Evolutionary conservation across 2,797 vertebrate species (phyloP).

Genomic region (Zenarchopterus dispar): DNA sequence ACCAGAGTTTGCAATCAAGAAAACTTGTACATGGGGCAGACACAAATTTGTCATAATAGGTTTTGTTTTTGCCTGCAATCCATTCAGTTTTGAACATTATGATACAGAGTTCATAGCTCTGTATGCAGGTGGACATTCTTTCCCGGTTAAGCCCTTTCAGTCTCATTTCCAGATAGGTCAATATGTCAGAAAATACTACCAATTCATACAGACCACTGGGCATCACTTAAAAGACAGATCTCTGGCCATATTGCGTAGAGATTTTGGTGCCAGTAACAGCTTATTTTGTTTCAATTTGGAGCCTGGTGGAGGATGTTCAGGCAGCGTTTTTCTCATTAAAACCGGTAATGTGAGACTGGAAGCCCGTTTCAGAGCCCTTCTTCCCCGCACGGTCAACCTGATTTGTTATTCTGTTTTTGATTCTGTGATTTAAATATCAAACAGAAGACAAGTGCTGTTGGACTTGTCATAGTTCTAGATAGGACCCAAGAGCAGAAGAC

Average conservation of each 20-base stretch:
- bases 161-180: background rate
- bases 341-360: background rate
- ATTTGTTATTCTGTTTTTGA: constrained; percentile 2
- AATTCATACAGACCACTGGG: background rate
- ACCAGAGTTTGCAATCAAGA: background rate
- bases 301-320: background rate
- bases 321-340: background rate
- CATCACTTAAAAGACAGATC: background rate
- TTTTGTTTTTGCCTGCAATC: background rate
- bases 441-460: too few relatives aligned
- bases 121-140: background rate
- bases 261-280: too few relatives aligned
- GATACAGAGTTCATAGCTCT: background rate
- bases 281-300: background rate
- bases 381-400: background rate
- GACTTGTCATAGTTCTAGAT: too few relatives aligned
- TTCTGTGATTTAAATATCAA: background rate
- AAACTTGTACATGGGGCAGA: background rate
- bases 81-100: background rate
- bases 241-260: too few relatives aligned
- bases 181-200: background rate
- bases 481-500: too few relatives aligned
- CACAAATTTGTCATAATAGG: background rate
- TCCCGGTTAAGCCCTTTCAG: background rate
- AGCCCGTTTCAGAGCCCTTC: background rate